Base-by-base conservation (phyloP, 2,888 invertebrate genomes). In the Augochlorella aurata region DNA sequence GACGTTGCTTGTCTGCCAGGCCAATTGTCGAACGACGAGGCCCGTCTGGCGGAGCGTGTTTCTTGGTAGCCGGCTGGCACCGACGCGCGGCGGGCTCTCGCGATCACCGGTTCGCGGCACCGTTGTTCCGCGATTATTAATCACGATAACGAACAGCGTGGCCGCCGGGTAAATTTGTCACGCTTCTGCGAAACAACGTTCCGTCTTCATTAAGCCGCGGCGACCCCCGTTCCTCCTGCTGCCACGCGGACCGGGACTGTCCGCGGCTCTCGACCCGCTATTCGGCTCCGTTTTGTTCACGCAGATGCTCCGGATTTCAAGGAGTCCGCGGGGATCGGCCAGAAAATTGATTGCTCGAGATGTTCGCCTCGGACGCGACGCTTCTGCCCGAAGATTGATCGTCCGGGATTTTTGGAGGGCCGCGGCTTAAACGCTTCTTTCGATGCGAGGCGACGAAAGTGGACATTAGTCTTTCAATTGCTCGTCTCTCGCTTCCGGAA, bases 11-110 rank as follows among this genome's bases (percentile, higher is more conserved):
- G 88, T 84, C 90, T 87, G 85, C 76, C 82, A 72, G 70, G 82
- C 79, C 85, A 87, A 89, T 90, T 88, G 89, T 86, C 83, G 79
- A 85, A 82, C 86, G 66, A 70, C 58, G 50, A 16, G 2, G 67
- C 63, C 54, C 47, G 68, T 81, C 68, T 54, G 80, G 50, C 50
- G 38, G 70, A 61, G 71, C 75, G 71, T 65, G 69, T 77, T 87
- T 85, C 82, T 76, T 18, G 65, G 81, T 77, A 75, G 63, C 68
- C 50, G 70, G 70, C 29, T 63, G 18, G 58, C 58, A 58, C 16
- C 18, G 18, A 50, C 50, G 12, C 66, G 24, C n/a, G 65, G 47
- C 61, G 21, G 49, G 7, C 61, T 67, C 29, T 47, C 69, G 81
- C 45, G 83, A 58, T 70, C 76, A 49, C 52, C 71, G 18, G 38